A percentile compares a stretch with the other conserved stretches of the same genome.
Conservation (phyloP, 2,797 vertebrate species). For the Triplophysa yarkandensis region DNA sequence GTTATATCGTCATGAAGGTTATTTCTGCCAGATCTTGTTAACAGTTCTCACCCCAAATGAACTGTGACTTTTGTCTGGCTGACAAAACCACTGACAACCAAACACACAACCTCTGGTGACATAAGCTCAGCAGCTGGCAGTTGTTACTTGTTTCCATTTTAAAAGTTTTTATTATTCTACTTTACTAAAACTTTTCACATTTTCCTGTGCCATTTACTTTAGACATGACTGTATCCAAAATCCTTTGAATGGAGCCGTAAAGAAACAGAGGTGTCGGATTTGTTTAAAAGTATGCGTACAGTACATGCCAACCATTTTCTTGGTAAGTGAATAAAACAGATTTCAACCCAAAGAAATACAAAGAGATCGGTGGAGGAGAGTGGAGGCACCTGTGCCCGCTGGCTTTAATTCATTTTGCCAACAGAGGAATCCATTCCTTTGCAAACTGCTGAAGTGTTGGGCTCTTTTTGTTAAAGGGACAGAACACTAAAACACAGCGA, state of each 20-base stretch:
- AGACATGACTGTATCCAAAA: conserved; percentile 7
- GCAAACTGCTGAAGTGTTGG: conserved; percentile 12
- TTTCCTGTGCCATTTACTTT: neutral
- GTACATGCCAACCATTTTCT: neutral
- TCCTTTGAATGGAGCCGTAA: neutral
- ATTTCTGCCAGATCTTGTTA: conserved; percentile 5
- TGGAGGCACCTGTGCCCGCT: conserved; percentile 17
- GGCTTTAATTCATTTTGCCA: conserved; percentile 31
- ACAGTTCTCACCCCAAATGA: neutral
- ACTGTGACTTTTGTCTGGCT: neutral
- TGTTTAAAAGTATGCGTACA: conserved; percentile 4
- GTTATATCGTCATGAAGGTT: neutral
- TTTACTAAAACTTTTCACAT: conserved; percentile 1
- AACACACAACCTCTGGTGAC: neutral
- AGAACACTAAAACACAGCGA: conserved; percentile 8
- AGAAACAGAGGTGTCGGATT: conserved; percentile 3
- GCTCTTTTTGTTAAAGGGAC: conserved; percentile 28
- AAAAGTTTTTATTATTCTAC: neutral
- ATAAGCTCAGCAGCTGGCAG: neutral
- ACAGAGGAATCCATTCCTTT: conserved; percentile 12
- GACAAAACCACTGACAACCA: neutral
- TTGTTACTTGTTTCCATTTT: neutral
- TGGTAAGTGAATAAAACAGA: conserved; percentile 25
- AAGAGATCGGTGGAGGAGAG: neutral
- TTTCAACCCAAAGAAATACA: conserved; percentile 4